These are phyloP conservation scores for Aproaerema taeniolella DNA, from an alignment of 2,888 invertebrate species.

Conservation along the genomic window DNA sequence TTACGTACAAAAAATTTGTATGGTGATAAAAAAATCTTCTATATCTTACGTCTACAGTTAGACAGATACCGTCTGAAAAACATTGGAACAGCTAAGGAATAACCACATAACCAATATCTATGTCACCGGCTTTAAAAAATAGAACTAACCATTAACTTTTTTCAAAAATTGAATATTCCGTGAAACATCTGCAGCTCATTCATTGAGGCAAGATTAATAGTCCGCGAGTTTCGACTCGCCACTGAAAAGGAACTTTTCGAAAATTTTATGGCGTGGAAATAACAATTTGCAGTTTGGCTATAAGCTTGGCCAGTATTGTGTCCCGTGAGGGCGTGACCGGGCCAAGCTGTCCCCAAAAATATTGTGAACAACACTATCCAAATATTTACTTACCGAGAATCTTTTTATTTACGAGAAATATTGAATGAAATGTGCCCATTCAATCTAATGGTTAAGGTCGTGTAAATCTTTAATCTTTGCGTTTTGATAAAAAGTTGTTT, in stretches of 20 bases:
- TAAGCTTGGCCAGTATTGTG: conserved; percentile 56
- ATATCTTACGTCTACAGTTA: no score
- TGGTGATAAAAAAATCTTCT: no score
- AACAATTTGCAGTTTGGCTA: conserved; percentile 72
- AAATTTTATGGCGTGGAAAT: conserved; percentile 71
- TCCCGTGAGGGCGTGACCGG: conserved; percentile 64
- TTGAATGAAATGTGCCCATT: conserved; percentile 15
- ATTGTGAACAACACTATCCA: conserved; percentile 64
- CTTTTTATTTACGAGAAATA: conserved; percentile 35
- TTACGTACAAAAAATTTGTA: no score
- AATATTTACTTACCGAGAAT: conserved; percentile 67
- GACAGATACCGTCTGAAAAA: no score
- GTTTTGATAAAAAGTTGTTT: conserved; percentile 4
- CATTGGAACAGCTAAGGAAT: no score
- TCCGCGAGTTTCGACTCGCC: conserved; percentile 39
- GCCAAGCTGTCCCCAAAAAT: conserved; percentile 44
- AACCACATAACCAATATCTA: no score
- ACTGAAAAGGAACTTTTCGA: conserved; percentile 46
- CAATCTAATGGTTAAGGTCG: conserved; percentile 13
- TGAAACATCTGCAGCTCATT: conserved; percentile 41
- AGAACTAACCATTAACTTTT: conserved; percentile 40
- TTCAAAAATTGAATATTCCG: conserved; percentile 23
- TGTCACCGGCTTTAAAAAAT: no score
- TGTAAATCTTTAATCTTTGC: conserved; percentile 17
- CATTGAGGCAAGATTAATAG: conserved; percentile 65